Evolutionary conservation across 2,797 vertebrate species (phyloP).

Genomic region (Pempheris klunzingeri): DNA sequence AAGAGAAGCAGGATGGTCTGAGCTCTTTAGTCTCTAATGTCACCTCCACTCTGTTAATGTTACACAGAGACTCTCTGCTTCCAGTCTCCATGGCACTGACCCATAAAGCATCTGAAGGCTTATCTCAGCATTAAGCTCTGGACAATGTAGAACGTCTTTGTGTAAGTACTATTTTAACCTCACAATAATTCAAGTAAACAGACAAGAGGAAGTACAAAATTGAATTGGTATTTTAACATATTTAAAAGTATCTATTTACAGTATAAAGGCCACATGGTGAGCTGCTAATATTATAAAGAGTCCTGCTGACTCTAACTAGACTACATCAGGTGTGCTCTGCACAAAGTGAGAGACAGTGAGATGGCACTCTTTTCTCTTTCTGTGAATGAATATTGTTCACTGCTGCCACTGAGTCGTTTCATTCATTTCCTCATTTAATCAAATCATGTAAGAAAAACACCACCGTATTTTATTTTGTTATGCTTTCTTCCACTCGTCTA

Average conservation of each 20-base stretch:
- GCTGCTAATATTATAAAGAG: background rate
- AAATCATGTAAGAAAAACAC: too few species aligned
- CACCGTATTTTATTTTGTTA: too few species aligned
- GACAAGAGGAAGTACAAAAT: background rate
- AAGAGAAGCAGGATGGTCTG: background rate
- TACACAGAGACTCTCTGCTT: constrained; percentile 2
- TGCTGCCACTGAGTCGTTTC: too few species aligned
- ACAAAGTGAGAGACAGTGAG: constrained; percentile 5
- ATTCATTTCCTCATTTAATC: too few species aligned
- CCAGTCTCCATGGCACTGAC: constrained; percentile 31
- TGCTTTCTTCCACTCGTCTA: too few species aligned
- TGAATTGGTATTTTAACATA: background rate
- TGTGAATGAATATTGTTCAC: too few species aligned
- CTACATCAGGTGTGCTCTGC: background rate
- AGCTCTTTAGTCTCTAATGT: background rate
- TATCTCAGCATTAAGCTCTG: constrained; percentile 13
- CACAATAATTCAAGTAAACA: background rate
- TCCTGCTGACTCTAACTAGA: background rate
- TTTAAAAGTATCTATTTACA: background rate
- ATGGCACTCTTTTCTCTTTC: constrained; percentile 29
- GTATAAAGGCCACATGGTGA: background rate
- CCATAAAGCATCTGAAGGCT: constrained; percentile 8
- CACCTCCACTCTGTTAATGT: background rate
- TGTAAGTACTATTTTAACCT: background rate
- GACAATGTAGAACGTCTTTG: background rate